phyloP scores from a whole-genome alignment of 2,113 vertebrate genomes.

The Nematolebias whitei region DNA sequence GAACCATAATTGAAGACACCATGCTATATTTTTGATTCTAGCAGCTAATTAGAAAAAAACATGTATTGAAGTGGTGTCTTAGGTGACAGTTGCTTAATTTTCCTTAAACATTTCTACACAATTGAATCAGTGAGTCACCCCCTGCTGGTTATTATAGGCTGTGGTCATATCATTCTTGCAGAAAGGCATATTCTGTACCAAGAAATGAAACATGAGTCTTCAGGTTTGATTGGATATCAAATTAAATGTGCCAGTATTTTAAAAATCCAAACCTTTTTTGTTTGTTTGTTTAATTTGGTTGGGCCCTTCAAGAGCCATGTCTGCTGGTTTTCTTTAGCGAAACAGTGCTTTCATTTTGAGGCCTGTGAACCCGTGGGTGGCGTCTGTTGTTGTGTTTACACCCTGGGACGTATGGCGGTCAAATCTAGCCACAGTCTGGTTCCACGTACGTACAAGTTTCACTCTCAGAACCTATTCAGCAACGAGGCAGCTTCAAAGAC shows the following conservation, averaged over 20 bases:
- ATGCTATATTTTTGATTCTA: no score
- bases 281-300: neutral
- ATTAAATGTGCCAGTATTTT: no score
- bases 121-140: neutral
- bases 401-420: conserved; percentile 6
- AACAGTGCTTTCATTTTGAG: conserved; percentile 20
- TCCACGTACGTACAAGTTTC: conserved; percentile 19
- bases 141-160: neutral
- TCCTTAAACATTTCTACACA: neutral
- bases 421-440: neutral
- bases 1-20: no score
- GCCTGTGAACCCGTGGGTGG: neutral
- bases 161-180: neutral
- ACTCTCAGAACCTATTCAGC: conserved; percentile 13
- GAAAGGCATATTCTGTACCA: neutral
- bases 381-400: conserved; percentile 10
- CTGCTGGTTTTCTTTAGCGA: conserved; percentile 11
- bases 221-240: neutral
- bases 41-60: no score
- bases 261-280: no score
- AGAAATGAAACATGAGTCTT: neutral
- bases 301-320: conserved; percentile 5
- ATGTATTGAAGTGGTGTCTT: no score
- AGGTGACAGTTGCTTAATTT: neutral
- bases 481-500: conserved; percentile 52